A percentile compares a stretch with the other conserved stretches of the same genome.
phyloP scores from a whole-genome alignment of 2,113 vertebrate species.

The Grantiella picta region DNA sequence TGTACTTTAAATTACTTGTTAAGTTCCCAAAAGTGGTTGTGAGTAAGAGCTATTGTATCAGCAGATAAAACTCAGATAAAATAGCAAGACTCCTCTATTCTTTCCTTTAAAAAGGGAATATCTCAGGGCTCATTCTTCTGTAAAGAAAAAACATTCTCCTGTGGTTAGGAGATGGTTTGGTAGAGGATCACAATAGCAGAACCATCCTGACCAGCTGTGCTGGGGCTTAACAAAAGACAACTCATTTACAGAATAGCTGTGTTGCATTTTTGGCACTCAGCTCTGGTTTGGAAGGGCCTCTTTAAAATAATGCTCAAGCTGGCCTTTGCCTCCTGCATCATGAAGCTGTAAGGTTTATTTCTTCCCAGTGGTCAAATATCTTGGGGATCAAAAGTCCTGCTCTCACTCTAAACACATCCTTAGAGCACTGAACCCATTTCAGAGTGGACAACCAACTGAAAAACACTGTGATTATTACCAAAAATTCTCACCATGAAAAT shows the following conservation, averaged over 20 bases:
- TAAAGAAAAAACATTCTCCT: constrained; percentile 5
- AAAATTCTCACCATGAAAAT: neutral
- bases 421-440: neutral
- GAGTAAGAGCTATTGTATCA: neutral
- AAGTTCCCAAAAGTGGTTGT: neutral
- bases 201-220: neutral
- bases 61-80: constrained; percentile 20
- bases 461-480: neutral
- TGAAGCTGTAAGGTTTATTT: neutral
- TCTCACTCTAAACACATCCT: neutral
- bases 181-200: neutral
- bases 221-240: constrained; percentile 13
- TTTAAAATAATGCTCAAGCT: neutral
- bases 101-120: constrained; percentile 19
- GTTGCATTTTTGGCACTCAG: neutral
- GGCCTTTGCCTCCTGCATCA: neutral
- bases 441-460: neutral
- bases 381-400: neutral
- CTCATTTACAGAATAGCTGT: neutral
- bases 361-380: neutral
- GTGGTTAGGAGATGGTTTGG: neutral
- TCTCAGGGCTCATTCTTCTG: neutral
- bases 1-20: constrained; percentile 53
- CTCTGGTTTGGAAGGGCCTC: neutral
- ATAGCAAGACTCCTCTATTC: neutral